A percentile compares a stretch with the other conserved stretches of the same genome.
Conservation (phyloP, 2,797 vertebrate species). For the Coluber constrictor region DNA sequence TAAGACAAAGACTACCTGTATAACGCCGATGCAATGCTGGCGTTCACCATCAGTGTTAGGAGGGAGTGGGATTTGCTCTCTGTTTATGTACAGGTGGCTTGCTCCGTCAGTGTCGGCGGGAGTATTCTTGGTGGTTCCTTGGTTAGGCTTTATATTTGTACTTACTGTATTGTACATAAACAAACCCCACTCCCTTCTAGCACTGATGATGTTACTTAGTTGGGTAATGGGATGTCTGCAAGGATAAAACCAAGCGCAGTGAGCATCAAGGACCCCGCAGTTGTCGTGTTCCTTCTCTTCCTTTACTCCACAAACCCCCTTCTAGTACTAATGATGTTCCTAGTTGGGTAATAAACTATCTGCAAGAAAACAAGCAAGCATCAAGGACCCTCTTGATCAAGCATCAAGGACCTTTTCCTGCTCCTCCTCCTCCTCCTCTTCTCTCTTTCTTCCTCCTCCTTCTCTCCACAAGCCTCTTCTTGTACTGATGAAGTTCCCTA, state of each 20-base stretch:
- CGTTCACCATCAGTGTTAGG: not conserved
- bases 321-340: not conserved
- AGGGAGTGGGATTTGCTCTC: not conserved
- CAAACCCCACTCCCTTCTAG: not conserved
- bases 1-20: not conserved
- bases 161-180: not conserved
- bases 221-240: not conserved
- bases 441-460: too few relatives aligned
- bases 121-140: not conserved
- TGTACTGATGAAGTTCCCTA: too few relatives aligned
- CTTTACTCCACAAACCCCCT: not conserved
- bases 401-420: not conserved
- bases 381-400: too few relatives aligned
- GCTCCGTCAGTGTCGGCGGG: too few relatives aligned
- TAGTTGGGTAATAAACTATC: not conserved
- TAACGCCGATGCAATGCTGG: too few relatives aligned
- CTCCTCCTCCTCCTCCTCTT: too few relatives aligned
- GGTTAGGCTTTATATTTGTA: not conserved
- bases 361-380: not conserved
- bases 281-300: rapidly evolving
- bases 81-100: not conserved
- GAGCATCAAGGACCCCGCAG: not conserved
- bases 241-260: not conserved
- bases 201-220: not conserved
- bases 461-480: too few relatives aligned